Conservation (phyloP, 2,113 vertebrate species). For the Tricholaema leucomelas region DNA sequence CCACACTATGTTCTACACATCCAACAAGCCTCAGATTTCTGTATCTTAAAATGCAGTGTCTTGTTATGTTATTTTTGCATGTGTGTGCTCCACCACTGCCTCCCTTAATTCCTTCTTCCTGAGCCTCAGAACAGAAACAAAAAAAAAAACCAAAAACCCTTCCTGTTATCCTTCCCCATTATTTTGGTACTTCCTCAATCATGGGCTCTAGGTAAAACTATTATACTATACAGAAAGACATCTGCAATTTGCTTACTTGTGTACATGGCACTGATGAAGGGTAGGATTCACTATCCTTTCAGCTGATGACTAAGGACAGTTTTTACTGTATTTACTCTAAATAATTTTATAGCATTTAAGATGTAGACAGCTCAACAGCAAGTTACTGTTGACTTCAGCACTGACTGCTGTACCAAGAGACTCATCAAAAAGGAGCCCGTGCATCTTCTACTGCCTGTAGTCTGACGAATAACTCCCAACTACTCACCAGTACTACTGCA, state of each 20-base stretch:
- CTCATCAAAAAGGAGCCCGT: background rate
- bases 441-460: background rate
- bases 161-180: slow-evolving; percentile 23
- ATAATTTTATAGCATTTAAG: background rate
- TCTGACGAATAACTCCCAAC: background rate
- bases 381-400: background rate
- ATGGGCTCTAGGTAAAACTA: background rate
- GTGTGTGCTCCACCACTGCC: background rate
- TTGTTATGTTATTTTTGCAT: background rate
- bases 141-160: slow-evolving; percentile 27
- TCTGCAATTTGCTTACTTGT: background rate
- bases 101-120: slow-evolving; percentile 33
- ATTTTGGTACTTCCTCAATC: slow-evolving; percentile 23
- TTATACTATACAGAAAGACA: background rate
- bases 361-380: background rate
- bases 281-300: background rate
- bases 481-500: background rate
- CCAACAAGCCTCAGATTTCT: background rate
- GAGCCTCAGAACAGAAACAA: background rate
- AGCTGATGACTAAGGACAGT: background rate
- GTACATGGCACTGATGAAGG: background rate
- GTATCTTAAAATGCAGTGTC: background rate
- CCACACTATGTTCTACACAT: fast-evolving
- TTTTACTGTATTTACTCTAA: too few species aligned
- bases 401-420: fast-evolving